phyloP scores from a whole-genome alignment of 2,888 invertebrate genomes.

The Cephus runcator region DNA sequence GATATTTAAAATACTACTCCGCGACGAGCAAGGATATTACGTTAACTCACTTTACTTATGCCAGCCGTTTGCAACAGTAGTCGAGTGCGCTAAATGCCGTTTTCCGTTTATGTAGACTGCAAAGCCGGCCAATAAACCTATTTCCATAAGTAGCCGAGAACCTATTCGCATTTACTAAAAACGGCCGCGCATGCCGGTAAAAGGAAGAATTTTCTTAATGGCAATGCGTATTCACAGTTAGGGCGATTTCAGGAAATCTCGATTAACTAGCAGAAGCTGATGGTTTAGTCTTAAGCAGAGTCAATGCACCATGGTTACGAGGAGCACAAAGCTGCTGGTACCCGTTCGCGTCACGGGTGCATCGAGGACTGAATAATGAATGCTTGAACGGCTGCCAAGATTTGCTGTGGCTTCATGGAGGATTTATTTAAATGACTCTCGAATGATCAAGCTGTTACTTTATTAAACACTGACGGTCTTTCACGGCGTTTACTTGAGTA shows the following conservation, averaged over 20 bases:
- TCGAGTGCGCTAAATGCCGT: neutral
- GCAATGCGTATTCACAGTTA: neutral
- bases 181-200: neutral
- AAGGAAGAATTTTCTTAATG: neutral
- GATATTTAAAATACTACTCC: neutral
- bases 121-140: neutral
- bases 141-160: neutral
- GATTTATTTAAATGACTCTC: neutral
- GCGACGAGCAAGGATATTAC: neutral
- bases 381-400: constrained; percentile 55
- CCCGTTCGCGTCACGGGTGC: constrained; percentile 19
- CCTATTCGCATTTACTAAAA: neutral
- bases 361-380: constrained; percentile 37
- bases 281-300: neutral
- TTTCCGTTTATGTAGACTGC: neutral
- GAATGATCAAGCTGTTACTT: neutral
- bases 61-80: neutral
- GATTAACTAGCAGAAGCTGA: neutral
- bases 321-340: constrained; percentile 14
- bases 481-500: neutral
- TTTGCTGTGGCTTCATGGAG: constrained; percentile 31
- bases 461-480: neutral
- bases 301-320: neutral
- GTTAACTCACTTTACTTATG: neutral
- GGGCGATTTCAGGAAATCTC: neutral